These are phyloP conservation scores for Salvelinus fontinalis DNA, from an alignment of 2,113 vertebrate species.

Conservation along the genomic window DNA sequence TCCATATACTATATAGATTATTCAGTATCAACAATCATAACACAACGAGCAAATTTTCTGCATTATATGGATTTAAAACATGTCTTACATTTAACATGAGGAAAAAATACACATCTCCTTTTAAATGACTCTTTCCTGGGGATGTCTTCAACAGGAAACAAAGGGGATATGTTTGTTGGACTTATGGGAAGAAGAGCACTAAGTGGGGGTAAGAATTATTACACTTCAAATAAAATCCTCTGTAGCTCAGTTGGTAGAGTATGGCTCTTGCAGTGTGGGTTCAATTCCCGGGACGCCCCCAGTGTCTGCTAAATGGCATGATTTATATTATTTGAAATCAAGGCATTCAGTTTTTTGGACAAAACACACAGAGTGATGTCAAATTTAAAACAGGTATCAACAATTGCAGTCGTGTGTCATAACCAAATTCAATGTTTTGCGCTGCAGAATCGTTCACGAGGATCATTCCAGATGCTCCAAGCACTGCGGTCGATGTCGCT, in stretches of 20 bases:
- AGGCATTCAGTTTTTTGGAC: constrained; percentile 56
- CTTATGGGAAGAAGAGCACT: constrained; percentile 71
- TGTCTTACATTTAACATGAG: background rate
- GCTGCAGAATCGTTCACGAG: constrained; percentile 55
- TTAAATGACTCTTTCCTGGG: background rate
- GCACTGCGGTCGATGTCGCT: constrained; percentile 33
- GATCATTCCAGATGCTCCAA: constrained; percentile 37
- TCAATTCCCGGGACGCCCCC: too few species aligned
- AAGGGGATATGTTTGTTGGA: constrained; percentile 65
- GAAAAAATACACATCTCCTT: background rate
- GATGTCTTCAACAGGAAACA: constrained; percentile 59
- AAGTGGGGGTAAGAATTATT: constrained; percentile 54
- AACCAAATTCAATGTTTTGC: constrained; percentile 18
- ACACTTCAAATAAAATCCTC: constrained; percentile 24
- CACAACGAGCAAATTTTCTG: background rate
- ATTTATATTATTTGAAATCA: background rate
- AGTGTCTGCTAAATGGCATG: too few species aligned
- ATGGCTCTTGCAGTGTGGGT: too few species aligned
- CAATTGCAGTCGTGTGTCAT: constrained; percentile 20
- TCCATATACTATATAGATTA: too few species aligned
- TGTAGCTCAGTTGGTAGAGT: too few species aligned
- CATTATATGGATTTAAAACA: background rate
- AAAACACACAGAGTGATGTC: constrained; percentile 37
- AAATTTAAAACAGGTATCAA: constrained; percentile 24
- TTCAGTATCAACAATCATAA: constrained; percentile 3